Percentiles rank a stretch among this genome's conserved stretches.
Conservation (phyloP, 2,797 vertebrate genomes). For the Tarsius wallacei region DNA sequence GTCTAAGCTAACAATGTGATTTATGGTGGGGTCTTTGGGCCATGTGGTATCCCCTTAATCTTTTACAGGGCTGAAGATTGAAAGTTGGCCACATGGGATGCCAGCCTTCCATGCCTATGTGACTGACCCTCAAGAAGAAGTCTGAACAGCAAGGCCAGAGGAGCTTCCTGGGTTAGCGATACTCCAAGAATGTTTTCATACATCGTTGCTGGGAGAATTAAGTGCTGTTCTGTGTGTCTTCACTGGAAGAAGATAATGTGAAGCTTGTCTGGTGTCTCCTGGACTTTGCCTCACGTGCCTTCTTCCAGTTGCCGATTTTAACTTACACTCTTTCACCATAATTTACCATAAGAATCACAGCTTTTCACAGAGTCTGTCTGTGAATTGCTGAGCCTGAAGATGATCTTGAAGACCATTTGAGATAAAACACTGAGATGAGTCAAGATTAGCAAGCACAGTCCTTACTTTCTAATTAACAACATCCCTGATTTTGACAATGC, state of each 20-base stretch:
- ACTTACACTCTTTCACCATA: not conserved
- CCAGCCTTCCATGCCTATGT: not conserved
- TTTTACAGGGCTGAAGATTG: not conserved
- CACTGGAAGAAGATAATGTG: not conserved
- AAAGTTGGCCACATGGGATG: not conserved
- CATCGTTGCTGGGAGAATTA: not conserved
- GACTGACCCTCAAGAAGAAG: not conserved
- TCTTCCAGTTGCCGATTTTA: not conserved
- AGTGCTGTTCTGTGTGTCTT: not conserved
- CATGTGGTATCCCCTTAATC: not conserved
- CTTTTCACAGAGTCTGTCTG: not conserved
- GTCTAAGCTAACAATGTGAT: not conserved
- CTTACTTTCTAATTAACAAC: not conserved
- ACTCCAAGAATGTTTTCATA: not conserved
- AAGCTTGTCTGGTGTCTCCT: not conserved
- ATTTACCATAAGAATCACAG: not conserved
- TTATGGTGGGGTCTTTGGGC: not conserved
- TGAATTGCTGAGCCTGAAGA: not conserved
- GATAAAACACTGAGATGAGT: conserved; percentile 1
- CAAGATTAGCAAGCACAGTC: not conserved
- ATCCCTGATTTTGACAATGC: not conserved
- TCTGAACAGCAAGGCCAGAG: not conserved
- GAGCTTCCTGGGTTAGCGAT: not conserved
- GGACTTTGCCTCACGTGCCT: not conserved
- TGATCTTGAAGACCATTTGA: not conserved